phyloP scores from a whole-genome alignment of 1,140 invertebrate species.

The Drosophila punjabiensis region DNA sequence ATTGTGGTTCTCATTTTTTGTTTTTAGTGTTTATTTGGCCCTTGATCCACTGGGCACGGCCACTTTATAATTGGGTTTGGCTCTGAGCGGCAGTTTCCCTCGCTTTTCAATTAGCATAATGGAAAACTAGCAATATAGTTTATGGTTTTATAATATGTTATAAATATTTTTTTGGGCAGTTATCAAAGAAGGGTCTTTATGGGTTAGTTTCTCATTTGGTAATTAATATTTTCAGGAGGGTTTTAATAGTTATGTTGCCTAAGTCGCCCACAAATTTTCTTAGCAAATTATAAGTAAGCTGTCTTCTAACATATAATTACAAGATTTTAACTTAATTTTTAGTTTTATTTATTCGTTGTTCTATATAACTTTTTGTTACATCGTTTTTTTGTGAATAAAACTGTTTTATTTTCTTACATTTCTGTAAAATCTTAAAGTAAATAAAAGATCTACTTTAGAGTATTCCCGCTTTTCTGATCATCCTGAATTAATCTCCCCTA shows the following conservation, averaged over 20 bases:
- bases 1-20: slow-evolving; percentile 61
- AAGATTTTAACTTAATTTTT: neutral
- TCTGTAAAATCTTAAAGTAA: neutral
- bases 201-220: neutral
- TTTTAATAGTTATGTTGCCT: neutral
- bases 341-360: neutral
- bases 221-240: neutral
- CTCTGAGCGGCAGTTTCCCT: slow-evolving; percentile 21
- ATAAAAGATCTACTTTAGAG: neutral
- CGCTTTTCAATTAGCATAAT: slow-evolving; percentile 41
- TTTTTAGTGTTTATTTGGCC: slow-evolving; percentile 46
- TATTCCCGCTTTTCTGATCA: neutral
- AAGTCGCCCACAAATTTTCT: neutral
- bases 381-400: too few relatives aligned
- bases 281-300: neutral
- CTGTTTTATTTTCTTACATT: neutral
- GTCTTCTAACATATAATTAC: neutral
- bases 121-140: slow-evolving; percentile 32
- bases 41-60: slow-evolving; percentile 55
- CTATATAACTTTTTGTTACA: too few relatives aligned
- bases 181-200: neutral
- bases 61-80: slow-evolving; percentile 63
- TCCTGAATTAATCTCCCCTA: slow-evolving; percentile 39
- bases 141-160: slow-evolving; percentile 36
- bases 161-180: slow-evolving; percentile 4